These are phyloP conservation scores for Salvelinus fontinalis DNA, from an alignment of 2,113 vertebrate genomes.

Conservation along the genomic window DNA sequence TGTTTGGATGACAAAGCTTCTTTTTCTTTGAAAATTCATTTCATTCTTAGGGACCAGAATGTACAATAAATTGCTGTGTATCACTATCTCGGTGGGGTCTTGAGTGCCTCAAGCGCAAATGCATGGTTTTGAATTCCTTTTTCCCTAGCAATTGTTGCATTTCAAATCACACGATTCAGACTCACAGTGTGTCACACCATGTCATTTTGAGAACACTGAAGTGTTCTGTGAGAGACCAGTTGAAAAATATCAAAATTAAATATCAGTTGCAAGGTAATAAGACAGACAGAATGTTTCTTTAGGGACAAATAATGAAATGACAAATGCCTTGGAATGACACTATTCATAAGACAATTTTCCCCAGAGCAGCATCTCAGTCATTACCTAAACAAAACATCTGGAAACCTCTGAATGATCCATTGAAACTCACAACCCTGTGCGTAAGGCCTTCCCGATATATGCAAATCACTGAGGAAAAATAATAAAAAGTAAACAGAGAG, in stretches of 20 bases:
- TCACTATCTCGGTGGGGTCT: background rate
- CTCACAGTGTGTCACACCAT: background rate
- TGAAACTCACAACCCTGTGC: constrained; percentile 41
- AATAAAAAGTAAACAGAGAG: constrained; percentile 19
- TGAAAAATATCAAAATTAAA: background rate
- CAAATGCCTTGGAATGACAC: constrained; percentile 39
- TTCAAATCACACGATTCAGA: background rate
- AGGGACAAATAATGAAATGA: constrained; percentile 18
- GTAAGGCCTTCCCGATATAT: constrained; percentile 37
- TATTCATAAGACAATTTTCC: constrained; percentile 32
- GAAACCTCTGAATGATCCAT: constrained; percentile 50
- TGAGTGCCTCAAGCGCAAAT: background rate
- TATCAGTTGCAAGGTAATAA: no score
- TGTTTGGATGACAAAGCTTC: background rate
- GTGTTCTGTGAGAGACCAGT: background rate
- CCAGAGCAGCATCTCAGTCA: constrained; percentile 22
- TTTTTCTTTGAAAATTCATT: background rate
- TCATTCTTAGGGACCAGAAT: background rate
- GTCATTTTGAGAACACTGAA: no score
- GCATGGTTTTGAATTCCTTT: background rate
- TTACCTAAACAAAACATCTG: constrained; percentile 61
- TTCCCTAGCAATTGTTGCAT: background rate
- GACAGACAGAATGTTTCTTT: background rate
- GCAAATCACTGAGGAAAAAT: constrained; percentile 28
- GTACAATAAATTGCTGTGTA: background rate